Evolutionary conservation across 2,113 vertebrate species (phyloP).

Genomic region (Hippocampus abdominalis): DNA sequence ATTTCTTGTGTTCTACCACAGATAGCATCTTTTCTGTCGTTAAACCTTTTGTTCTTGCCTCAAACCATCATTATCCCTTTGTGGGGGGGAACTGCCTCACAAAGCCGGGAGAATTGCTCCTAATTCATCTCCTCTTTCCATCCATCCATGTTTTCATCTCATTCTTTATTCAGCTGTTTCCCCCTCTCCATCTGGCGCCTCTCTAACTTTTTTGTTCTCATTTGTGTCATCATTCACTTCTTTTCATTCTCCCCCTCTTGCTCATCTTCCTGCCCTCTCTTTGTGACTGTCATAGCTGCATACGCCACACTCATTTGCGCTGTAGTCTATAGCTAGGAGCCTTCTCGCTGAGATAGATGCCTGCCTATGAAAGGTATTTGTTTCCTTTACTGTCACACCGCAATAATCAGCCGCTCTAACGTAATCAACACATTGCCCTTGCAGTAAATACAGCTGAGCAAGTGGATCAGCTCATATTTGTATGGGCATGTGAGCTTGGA

Average conservation of each 20-base stretch:
- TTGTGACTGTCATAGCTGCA: conserved; percentile 54
- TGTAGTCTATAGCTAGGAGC: conserved; percentile 63
- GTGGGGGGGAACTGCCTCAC: conserved; percentile 36
- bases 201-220: conserved; percentile 46
- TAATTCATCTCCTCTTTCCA: conserved; percentile 42
- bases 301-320: conserved; percentile 56
- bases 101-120: conserved; percentile 45
- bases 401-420: conserved; percentile 75
- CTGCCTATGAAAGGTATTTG: conserved; percentile 70
- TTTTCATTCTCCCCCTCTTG: conserved; percentile 14
- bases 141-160: conserved; percentile 36
- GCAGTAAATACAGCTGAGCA: conserved; percentile 76
- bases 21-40: conserved; percentile 48
- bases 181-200: conserved; percentile 56
- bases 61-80: conserved; percentile 48
- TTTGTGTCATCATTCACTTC: conserved; percentile 45
- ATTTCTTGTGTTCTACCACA: conserved; percentile 30
- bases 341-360: conserved; percentile 64
- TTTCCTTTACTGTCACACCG: conserved; percentile 74
- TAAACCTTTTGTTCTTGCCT: conserved; percentile 59
- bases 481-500: conserved; percentile 34
- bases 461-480: conserved; percentile 48
- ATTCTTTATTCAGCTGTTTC: conserved; percentile 44
- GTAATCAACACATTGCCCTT: conserved; percentile 74
- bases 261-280: conserved; percentile 46